A percentile compares a stretch with the other conserved stretches of the same genome.
Conservation (phyloP, 2,888 invertebrate genomes). For the Perizoma flavofasciatum region DNA sequence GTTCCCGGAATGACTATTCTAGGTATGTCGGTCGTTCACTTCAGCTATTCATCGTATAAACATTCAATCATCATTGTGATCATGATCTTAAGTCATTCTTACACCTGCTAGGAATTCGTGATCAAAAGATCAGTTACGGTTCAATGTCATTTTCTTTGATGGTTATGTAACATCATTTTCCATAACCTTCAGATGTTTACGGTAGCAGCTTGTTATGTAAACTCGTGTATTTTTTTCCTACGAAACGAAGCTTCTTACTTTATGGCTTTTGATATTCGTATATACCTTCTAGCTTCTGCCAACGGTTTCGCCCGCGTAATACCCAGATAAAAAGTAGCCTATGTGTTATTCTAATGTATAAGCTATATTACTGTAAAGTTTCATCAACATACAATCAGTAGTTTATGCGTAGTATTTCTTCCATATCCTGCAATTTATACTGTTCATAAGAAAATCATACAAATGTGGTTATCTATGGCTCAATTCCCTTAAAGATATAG, state of each 20-base stretch:
- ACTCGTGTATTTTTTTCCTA: conserved; percentile 23
- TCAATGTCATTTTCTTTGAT: conserved; percentile 29
- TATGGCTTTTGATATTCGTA: conserved; percentile 1
- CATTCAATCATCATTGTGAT: conserved; percentile 12
- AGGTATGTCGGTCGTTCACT: conserved; percentile 53
- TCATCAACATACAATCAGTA: too few species aligned
- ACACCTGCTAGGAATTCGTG: conserved; percentile 20
- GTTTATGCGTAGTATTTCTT: too few species aligned
- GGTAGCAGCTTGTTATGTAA: conserved; percentile 34
- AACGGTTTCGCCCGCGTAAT: too few species aligned
- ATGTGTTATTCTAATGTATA: too few species aligned
- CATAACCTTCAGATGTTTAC: conserved; percentile 48
- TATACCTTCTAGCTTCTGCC: too few species aligned
- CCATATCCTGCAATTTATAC: neutral
- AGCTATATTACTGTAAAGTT: too few species aligned
- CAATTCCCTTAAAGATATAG: neutral
- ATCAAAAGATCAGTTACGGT: conserved; percentile 29
- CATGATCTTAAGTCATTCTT: conserved; percentile 7
- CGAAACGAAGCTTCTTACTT: conserved; percentile 14
- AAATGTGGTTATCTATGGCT: neutral
- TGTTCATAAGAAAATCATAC: neutral
- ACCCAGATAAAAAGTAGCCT: too few species aligned
- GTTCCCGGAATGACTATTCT: conserved; percentile 64
- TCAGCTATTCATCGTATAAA: conserved; percentile 7
- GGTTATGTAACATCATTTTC: conserved; percentile 53